Evolutionary conservation across 2,113 vertebrate species (phyloP).

Genomic region (Cygnus atratus): DNA sequence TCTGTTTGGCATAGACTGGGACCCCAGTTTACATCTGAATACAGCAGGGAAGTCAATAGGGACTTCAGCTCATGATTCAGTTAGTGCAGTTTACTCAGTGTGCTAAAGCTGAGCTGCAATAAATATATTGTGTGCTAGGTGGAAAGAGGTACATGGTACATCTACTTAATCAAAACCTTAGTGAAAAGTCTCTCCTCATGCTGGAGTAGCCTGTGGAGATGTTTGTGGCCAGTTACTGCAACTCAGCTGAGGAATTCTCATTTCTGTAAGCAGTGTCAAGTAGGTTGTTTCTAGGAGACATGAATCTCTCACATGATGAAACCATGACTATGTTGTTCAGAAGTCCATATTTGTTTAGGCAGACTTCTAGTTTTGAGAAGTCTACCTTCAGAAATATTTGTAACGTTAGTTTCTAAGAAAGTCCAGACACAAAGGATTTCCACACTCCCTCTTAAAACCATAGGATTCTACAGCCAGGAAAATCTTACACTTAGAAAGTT

Average conservation of each 20-base stretch:
- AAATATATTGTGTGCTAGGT: background rate
- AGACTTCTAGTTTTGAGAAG: background rate
- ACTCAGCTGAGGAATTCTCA: background rate
- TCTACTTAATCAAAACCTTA: background rate
- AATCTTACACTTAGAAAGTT: background rate
- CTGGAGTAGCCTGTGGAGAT: background rate
- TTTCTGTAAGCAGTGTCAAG: background rate
- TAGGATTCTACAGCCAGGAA: background rate
- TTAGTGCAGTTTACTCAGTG: background rate
- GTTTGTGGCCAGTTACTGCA: background rate
- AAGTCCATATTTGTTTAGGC: background rate
- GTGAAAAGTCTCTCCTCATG: background rate
- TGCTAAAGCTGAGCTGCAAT: background rate
- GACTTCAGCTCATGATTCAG: background rate
- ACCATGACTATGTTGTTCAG: background rate
- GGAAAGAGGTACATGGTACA: background rate
- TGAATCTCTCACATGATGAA: rapidly evolving
- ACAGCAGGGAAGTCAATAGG: background rate
- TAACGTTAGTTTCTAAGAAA: no score
- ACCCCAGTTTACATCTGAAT: background rate
- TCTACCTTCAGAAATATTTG: background rate
- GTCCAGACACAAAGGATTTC: background rate
- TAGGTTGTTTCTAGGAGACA: background rate
- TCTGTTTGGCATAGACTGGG: background rate
- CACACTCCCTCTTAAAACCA: background rate